Percentiles rank a stretch among this genome's conserved stretches.
Evolutionary conservation across 2,888 invertebrate genomes (phyloP).

Genomic region (Molanna angustata): DNA sequence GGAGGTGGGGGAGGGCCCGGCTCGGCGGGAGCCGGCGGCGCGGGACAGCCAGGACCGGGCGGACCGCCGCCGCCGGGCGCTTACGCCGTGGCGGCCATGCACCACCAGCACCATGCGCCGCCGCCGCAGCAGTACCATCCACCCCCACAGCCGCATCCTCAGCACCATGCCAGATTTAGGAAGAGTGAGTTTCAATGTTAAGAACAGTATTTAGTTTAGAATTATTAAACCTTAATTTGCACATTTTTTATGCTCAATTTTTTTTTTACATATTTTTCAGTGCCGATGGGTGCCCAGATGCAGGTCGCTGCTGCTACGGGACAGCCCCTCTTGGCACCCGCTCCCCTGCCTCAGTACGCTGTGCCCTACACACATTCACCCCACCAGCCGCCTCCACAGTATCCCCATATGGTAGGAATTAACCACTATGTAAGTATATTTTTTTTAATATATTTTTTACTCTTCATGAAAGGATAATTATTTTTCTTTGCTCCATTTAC

Average conservation of each 20-base stretch:
- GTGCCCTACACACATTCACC: constrained; percentile 63
- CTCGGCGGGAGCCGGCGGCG: constrained; percentile 46
- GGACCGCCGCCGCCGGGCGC: constrained; percentile 50
- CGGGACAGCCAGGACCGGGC: constrained; percentile 45
- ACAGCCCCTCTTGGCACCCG: constrained; percentile 80
- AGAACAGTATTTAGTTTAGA: background rate
- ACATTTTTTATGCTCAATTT: background rate
- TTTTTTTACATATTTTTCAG: constrained; percentile 37
- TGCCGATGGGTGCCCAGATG: constrained; percentile 65
- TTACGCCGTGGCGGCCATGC: constrained; percentile 34
- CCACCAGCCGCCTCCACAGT: constrained; percentile 51
- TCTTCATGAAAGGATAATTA: too few relatives aligned
- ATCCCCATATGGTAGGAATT: constrained; percentile 38
- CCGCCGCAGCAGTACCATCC: constrained; percentile 33
- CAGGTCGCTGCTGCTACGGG: constrained; percentile 81
- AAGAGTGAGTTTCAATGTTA: constrained; percentile 41
- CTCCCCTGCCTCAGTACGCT: constrained; percentile 69
- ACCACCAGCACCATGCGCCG: constrained; percentile 31
- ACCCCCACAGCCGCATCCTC: constrained; percentile 33
- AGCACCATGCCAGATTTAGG: constrained; percentile 40
- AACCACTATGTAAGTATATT: constrained; percentile 27
- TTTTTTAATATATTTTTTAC: too few relatives aligned
- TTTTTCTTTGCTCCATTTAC: too few relatives aligned
- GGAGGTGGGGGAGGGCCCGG: constrained; percentile 50
- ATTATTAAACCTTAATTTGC: background rate